Base-by-base conservation (phyloP, 2,113 vertebrate genomes). In the Podarcis muralis region DNA sequence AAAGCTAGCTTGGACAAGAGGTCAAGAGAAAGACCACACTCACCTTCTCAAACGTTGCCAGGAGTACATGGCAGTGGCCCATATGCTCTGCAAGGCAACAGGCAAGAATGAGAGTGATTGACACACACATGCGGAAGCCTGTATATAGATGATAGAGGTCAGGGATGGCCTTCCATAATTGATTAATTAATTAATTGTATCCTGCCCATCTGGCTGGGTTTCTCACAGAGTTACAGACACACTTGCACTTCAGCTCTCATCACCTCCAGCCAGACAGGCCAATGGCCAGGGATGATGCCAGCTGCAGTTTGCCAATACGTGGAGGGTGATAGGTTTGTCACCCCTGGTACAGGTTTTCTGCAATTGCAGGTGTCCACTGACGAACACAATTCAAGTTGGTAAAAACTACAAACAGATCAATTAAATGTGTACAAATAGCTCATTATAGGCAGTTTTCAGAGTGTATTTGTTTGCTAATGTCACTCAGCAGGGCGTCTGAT, bases 21-120 rank as follows among this genome's bases (percentile, higher is more conserved):
- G 43, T 87, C 86, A 32, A 13, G 3, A 48, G 32, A 3, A 83
- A 7, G 57, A 65, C 48, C 75, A 85, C 66, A 32, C 95, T 95
- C 94, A 99, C 99, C 98, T 98, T 99, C 95, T 99, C 99, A 91
- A 99, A 99, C 5, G 98, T 98, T 53, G 98, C 98, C 91, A 99
- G 96, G 75, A 99, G 97, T 27, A 99, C 98, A 13, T 99, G 99
- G 88, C 98, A 98, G 85, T 99, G 99, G 68, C 99, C 99, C 3
- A 97, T 94, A 92, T 99, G 98, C 82, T 99, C 99, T 99, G 96
- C 88, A 97, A 97, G 84, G 93, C 37, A 88, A 83, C 43, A 65
- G 8, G 35, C 12, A 6, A 0, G 25, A 80, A 1, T 89, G n/a
- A 87, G 16, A 53, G 68, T 20, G 43, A 2, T 76, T 72, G 9